Percentiles rank a stretch among this genome's conserved stretches.
These are phyloP conservation scores for Lontra canadensis DNA, from an alignment of 2,113 vertebrate genomes.

Conservation along the genomic window DNA sequence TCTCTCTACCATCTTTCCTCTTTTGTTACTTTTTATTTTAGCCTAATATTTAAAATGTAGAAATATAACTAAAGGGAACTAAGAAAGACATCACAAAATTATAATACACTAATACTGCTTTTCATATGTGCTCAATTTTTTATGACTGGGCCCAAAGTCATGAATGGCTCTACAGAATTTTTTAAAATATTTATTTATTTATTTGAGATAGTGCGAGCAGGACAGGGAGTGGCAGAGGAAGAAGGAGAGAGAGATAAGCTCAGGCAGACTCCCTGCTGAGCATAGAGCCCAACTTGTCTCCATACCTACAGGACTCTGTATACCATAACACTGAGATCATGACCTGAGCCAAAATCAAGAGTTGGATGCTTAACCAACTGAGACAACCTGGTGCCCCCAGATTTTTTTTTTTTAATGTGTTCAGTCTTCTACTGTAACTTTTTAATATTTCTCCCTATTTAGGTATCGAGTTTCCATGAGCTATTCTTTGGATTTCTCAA, in stretches of 20 bases:
- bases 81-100: not conserved
- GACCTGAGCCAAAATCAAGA: not conserved
- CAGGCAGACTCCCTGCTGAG: not conserved
- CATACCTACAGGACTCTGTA: too few species aligned
- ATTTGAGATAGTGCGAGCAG: not conserved
- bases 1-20: not conserved
- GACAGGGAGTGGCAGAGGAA: not conserved
- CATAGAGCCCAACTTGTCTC: not conserved
- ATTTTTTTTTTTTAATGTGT: not conserved
- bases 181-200: not conserved
- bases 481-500: not conserved
- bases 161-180: not conserved
- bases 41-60: not conserved
- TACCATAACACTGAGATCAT: not conserved
- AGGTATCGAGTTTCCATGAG: not conserved
- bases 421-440: not conserved
- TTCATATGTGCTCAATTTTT: not conserved
- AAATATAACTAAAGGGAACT: not conserved
- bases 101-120: not conserved
- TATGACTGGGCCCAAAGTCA: not conserved
- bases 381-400: not conserved
- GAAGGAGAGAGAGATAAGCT: not conserved
- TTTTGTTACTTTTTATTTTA: not conserved
- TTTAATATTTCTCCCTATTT: not conserved
- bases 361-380: not conserved